phyloP scores from a whole-genome alignment of 2,797 vertebrate genomes.

The Ammospiza maritima region DNA sequence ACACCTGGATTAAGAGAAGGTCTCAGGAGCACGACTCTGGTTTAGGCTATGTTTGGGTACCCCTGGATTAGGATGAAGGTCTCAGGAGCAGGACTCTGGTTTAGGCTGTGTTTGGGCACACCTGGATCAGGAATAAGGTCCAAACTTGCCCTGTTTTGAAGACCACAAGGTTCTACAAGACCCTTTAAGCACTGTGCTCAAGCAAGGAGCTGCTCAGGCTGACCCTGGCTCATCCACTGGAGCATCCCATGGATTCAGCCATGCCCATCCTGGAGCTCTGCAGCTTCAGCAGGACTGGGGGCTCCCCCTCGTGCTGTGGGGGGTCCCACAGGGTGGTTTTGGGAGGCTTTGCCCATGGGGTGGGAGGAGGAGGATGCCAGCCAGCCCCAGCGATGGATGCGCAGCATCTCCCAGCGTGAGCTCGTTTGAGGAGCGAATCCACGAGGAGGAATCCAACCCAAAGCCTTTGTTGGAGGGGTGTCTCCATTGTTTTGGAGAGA shows the following conservation, averaged over 20 bases:
- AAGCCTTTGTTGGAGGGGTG: not conserved
- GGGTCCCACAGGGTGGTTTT: accelerated
- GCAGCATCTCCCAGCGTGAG: not conserved
- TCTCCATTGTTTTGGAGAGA: not conserved
- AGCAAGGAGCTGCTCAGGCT: not conserved
- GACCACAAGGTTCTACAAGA: not conserved
- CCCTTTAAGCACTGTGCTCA: not conserved
- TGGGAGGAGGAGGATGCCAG: not conserved
- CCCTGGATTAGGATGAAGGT: too few relatives aligned
- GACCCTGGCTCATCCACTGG: accelerated
- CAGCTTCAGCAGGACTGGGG: not conserved
- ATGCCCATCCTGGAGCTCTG: not conserved
- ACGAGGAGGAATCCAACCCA: not conserved
- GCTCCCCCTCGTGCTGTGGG: not conserved
- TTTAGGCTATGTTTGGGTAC: accelerated
- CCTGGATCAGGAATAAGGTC: not conserved
- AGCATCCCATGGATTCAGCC: not conserved
- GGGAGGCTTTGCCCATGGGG: not conserved
- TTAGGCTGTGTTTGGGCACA: not conserved
- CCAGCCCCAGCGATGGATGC: not conserved
- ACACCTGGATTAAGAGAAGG: too few relatives aligned
- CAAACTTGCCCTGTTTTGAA: not conserved
- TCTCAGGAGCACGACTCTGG: not conserved
- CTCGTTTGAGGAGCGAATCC: not conserved
- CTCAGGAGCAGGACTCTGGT: not conserved